These are phyloP conservation scores for Spizaetus ornatus DNA, from an alignment of 2,113 vertebrate species.

Conservation along the genomic window DNA sequence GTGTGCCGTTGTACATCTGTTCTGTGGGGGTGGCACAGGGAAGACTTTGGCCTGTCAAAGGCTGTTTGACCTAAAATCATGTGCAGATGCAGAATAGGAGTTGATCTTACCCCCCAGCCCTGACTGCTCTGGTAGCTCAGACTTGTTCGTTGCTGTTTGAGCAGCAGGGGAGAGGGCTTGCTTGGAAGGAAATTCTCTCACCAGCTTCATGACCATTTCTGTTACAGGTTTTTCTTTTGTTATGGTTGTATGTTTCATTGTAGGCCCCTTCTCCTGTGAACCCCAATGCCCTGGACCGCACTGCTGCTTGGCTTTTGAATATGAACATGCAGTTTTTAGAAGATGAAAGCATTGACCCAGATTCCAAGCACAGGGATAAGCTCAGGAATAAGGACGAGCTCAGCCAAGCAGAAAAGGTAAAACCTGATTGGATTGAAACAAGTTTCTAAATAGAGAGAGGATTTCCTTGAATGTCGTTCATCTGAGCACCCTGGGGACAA, in stretches of 20 bases:
- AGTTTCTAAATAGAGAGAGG: constrained; percentile 52
- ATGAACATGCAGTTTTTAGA: constrained; percentile 99
- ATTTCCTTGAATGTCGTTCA: constrained; percentile 35
- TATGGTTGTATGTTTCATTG: constrained; percentile 82
- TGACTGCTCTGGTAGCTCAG: neutral
- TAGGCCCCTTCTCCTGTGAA: constrained; percentile 98
- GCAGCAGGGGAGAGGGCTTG: neutral
- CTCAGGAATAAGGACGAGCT: constrained; percentile 94
- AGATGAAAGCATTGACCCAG: constrained; percentile 91
- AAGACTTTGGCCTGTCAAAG: neutral
- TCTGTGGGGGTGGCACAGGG: neutral
- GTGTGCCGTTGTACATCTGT: accelerated
- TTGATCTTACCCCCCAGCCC: neutral
- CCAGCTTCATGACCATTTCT: constrained; percentile 43
- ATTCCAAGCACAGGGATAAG: constrained; percentile 88
- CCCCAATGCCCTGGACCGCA: constrained; percentile 98
- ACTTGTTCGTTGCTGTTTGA: neutral
- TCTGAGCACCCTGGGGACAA: constrained; percentile 9
- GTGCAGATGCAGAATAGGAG: neutral
- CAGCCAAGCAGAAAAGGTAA: constrained; percentile 99
- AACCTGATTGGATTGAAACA: constrained; percentile 41
- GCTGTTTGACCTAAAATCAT: neutral
- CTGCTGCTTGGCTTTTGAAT: constrained; percentile 98
- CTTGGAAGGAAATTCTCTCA: neutral
- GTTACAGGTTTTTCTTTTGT: constrained; percentile 62